These are phyloP conservation scores for Coracopsis vasa DNA, from an alignment of 2,113 vertebrate genomes.

Conservation along the genomic window DNA sequence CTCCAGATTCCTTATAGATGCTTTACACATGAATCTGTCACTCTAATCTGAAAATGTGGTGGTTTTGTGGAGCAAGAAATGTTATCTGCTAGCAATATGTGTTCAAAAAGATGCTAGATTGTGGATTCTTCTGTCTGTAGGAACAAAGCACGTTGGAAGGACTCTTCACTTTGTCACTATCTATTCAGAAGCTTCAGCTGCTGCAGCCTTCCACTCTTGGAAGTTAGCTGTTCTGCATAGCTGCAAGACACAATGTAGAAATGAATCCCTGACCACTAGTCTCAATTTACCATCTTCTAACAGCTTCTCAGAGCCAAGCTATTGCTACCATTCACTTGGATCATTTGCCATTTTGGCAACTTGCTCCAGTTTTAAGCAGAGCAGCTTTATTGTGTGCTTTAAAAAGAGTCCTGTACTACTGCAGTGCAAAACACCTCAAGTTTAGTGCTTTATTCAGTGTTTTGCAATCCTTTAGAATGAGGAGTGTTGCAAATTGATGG, in stretches of 20 bases:
- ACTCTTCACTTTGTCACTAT: neutral
- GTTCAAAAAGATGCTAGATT: neutral
- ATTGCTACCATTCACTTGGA: neutral
- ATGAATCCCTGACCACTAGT: neutral
- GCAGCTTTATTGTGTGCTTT: neutral
- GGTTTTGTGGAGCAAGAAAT: neutral
- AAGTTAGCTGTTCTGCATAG: neutral
- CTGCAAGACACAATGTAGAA: neutral
- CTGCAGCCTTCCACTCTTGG: neutral
- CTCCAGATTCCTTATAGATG: neutral
- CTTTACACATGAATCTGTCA: neutral
- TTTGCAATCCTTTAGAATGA: neutral
- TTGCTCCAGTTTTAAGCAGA: neutral
- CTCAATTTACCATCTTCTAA: neutral
- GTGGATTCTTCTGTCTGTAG: neutral
- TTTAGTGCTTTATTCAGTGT: neutral
- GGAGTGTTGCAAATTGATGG: neutral
- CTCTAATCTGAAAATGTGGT: neutral
- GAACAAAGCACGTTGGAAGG: neutral
- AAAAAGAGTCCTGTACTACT: neutral
- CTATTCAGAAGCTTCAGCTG: neutral
- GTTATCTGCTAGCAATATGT: neutral
- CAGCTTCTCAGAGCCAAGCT: neutral
- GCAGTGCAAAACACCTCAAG: neutral
- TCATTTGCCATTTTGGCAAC: neutral